Evolutionary conservation across 2,888 invertebrate genomes (phyloP), one percentile per base, ranked within the genome.

Genomic region (Crematogaster levior): DNA sequence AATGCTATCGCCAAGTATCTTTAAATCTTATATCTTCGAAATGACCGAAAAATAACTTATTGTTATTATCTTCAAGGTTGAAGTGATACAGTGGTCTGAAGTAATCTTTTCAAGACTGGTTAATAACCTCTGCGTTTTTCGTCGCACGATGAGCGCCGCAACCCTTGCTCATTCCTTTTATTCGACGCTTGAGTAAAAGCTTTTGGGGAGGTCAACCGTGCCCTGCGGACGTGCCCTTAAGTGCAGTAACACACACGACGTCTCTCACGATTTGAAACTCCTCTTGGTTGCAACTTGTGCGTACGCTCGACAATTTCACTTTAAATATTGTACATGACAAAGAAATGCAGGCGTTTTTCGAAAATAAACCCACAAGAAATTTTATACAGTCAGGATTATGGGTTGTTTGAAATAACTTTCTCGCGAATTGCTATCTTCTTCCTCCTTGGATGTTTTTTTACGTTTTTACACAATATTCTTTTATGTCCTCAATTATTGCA

Each of bases 151-250:
- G 46, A 18, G 18, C 18, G 18, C 18, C 46, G 48, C 24, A 37
- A 12, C 46, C n/a, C 24, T 15, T 24, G 18, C 63, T 18, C 51
- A 34, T 21, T 75, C 15, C n/a, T 18, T 73, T 68, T 68, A 61
- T 68, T 81, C 68, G 68, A 81, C 74, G 65, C 86, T 84, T 56
- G 82, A 27, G 40, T 89, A 89, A 90, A 90, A 90, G 85, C 89
- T 89, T 90, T 89, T 82, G 84, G 90, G 82, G 83, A 89, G 88
- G 90, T 90, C 88, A 89, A 85, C 79, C 85, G 86, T 84, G 70
- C 72, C 83, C 84, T 61, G 81, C 85, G 84, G 80, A 80, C 72
- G 83, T 61, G 58, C 83, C 77, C 66, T 82, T 86, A 84, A 88
- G 87, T 85, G 87, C 79, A 51, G 83, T 30, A 3, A 60, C 15